Base-by-base conservation (phyloP, 2,888 invertebrate genomes). In the Trachelus stipa region DNA sequence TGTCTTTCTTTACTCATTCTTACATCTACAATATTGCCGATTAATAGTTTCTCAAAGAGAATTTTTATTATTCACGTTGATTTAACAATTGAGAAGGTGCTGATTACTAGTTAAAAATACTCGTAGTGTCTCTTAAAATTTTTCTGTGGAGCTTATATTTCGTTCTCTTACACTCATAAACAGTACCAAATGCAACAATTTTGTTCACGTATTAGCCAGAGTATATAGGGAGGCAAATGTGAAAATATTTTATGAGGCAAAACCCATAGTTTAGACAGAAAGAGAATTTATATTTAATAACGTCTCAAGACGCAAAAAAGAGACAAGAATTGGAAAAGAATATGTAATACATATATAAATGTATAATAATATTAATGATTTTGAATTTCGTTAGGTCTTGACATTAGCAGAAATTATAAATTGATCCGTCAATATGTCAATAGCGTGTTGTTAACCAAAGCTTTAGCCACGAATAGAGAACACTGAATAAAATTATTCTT, bases 401-500 rank as follows among this genome's bases (percentile, higher is more conserved):
- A 81, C 79, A 68, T 81, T 81, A 69, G 79, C 68, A 76, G 23
- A 35, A 77, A 80, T 77, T 80, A 80, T 77, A 69, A 81, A 82
- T 80, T 81, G 37, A 78, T 76, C n/a, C 76, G 79, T 82, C 79
- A 83, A 40, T 82, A 82, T 82, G 81, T 86, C 82, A 81, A 82
- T 83, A 83, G 77, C 68, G 74, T 74, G 76, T 83, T 83, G 80
- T 81, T 83, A 84, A 84, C 80, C 81, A 86, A 85, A 85, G 82
- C 80, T 85, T 80, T 85, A 85, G 82, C 75, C 73, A 81, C n/a
- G 33, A 75, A 80, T 81, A 80, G 76, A 75, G 30, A 34, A 74
- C 37, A 82, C 78, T 77, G 76, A 81, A 37, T 74, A 79, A 81
- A 81, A 82, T 82, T 86, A 83, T 86, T 86, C 87, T 86, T 86